These are phyloP conservation scores for Ectemnius continuus DNA, from an alignment of 2,888 invertebrate species.

Conservation along the genomic window DNA sequence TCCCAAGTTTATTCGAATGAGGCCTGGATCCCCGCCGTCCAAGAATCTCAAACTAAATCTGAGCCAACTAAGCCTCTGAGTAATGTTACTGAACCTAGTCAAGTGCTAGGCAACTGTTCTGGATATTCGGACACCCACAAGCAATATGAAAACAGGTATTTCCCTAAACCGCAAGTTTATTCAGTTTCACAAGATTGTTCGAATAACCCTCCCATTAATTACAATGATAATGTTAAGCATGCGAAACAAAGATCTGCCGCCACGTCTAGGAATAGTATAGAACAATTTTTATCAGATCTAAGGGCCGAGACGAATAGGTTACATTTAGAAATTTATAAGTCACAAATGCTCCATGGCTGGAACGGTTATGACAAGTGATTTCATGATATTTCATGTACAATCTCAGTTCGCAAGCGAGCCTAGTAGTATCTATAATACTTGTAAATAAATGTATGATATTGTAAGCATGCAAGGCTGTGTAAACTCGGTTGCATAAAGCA, in stretches of 20 bases:
- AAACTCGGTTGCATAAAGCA: no score
- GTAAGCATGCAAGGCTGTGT: no score
- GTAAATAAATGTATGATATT: no score
- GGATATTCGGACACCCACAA: neutral
- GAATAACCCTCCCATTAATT: no score
- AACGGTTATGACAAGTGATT: neutral
- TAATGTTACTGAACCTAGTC: neutral
- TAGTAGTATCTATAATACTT: no score
- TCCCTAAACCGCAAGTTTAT: no score
- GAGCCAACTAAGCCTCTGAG: no score
- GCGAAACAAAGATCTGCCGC: neutral
- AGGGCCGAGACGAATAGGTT: conserved; percentile 64
- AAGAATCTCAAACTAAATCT: no score
- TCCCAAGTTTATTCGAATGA: no score
- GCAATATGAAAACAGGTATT: neutral
- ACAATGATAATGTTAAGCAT: no score
- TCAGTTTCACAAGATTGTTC: no score
- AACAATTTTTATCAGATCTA: conserved; percentile 64
- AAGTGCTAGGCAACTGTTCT: neutral
- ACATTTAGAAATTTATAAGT: conserved; percentile 67
- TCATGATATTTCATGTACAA: neutral
- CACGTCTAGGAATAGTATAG: conserved; percentile 37
- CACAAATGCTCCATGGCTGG: conserved; percentile 56
- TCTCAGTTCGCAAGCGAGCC: neutral
- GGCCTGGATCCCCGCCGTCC: no score